Conservation (phyloP, 2,113 vertebrate genomes). For the Caranx ignobilis region DNA sequence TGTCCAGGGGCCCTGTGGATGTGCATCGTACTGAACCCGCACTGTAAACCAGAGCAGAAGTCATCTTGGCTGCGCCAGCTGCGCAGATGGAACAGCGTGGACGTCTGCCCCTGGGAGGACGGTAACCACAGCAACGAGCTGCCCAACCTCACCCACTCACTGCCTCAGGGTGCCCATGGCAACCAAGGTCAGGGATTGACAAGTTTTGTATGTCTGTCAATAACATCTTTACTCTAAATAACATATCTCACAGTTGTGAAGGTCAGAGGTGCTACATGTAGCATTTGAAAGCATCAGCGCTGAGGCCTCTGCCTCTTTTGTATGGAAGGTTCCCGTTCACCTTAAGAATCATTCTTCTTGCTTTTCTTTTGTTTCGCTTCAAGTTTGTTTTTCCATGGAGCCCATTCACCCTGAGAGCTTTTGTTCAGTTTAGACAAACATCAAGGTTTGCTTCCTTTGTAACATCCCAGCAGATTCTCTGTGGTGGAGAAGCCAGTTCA, state of each 20-base stretch:
- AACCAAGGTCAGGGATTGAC: constrained; percentile 90
- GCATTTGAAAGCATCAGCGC: not conserved
- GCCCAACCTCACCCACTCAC: constrained; percentile 97
- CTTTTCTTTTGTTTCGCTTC: not conserved
- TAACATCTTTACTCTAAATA: constrained; percentile 25
- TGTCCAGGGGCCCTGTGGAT: constrained; percentile 97
- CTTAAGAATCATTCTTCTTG: not conserved
- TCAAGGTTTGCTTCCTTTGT: constrained; percentile 1
- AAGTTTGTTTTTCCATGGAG: not conserved
- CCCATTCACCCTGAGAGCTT: constrained; percentile 1
- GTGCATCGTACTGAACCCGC: constrained; percentile 99
- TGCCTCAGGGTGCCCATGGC: constrained; percentile 98
- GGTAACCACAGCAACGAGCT: constrained; percentile 98
- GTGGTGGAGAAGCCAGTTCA: not conserved
- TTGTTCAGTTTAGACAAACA: not conserved
- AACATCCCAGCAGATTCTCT: constrained; percentile 27
- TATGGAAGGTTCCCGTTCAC: not conserved
- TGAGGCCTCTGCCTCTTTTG: not conserved
- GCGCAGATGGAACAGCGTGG: constrained; percentile 97
- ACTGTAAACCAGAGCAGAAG: constrained; percentile 98
- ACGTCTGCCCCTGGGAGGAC: constrained; percentile 99
- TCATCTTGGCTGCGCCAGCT: constrained; percentile 96
- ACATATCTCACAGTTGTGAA: not conserved
- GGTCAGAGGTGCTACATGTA: constrained; percentile 13
- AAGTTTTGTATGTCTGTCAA: constrained; percentile 53